Base-by-base conservation (phyloP, 2,888 invertebrate species). In the Proisotoma minuta region DNA sequence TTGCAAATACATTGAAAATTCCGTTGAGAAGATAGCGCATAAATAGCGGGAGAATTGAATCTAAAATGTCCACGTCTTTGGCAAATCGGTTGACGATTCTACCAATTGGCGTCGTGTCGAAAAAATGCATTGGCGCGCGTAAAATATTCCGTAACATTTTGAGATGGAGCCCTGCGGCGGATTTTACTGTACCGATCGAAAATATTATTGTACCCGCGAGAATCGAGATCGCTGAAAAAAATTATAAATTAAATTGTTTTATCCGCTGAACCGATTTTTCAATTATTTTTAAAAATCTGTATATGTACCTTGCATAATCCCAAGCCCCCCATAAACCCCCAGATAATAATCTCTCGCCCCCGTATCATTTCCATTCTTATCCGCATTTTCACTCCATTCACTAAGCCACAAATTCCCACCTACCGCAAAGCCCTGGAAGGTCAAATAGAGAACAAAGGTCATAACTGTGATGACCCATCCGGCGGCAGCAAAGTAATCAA, bases 41-140 rank as follows among this genome's bases (percentile, higher is more conserved):
- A 49, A 68, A 60, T 27, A 60, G 58, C 22, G 68, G 62, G 47
- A 76, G 61, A 34, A 65, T 57, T 34, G 50, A 50, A n/a, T 76
- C 76, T 24, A 74, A 53, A 2, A 70, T 66, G 60, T 76, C 75
- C 12, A 75, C 65, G 64, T 76, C 75, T 62, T 83, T 84, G 73
- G 84, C 83, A 77, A 87, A 85, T 73, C 85, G 82, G 78, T 85
- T 84, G 57, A 87, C 79, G 72, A 87, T 81, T 75, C 87, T 81
- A 75, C 87, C 87, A 67, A 82, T 75, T 5, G 87, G 87, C 71
- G 85, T 84, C 43, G 65, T 65, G 39, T 76, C 76, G 60, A 75
- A 76, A 63, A 76, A 76, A 15, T 65, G 43, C 73, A 76, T 73
- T 0, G 75, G 76, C 2, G 75, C 65, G 29, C 65, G 62, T 48